These are phyloP conservation scores for Brachyptera risi DNA, from an alignment of 2,888 invertebrate genomes.

Conservation along the genomic window DNA sequence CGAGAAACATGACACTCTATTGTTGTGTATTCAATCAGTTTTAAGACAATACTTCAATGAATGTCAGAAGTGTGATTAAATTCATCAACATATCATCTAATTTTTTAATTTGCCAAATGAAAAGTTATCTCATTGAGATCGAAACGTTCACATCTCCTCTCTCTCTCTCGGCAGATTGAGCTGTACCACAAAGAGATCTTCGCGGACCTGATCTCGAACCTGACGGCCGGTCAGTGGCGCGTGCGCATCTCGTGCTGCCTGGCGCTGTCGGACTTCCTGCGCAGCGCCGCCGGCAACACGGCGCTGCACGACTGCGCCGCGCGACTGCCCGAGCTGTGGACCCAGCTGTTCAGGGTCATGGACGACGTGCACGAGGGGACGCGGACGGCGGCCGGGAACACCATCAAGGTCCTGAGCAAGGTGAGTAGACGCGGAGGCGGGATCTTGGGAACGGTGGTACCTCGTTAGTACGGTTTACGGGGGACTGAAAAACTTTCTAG, in stretches of 20 bases:
- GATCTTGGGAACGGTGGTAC: no score
- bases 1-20: no score
- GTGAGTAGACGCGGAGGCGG: no score
- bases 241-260: slow-evolving; percentile 88
- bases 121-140: not conserved
- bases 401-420: slow-evolving; percentile 69
- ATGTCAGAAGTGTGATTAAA: no score
- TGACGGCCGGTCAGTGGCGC: slow-evolving; percentile 83
- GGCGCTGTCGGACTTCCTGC: slow-evolving; percentile 78
- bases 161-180: slow-evolving; percentile 61
- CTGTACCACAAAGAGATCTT: slow-evolving; percentile 77
- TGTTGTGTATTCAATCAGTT: no score
- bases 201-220: slow-evolving; percentile 71
- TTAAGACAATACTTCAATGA: no score
- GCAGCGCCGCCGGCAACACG: slow-evolving; percentile 46
- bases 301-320: slow-evolving; percentile 25
- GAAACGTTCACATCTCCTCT: not conserved
- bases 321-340: slow-evolving; percentile 64
- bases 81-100: no score
- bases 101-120: not conserved
- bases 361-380: slow-evolving; percentile 93
- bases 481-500: no score
- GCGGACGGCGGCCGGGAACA: slow-evolving; percentile 66
- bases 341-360: slow-evolving; percentile 81
- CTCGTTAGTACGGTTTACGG: no score